Evolutionary conservation across 2,888 invertebrate genomes (phyloP).

Genomic region (Cheilosia variabilis): DNA sequence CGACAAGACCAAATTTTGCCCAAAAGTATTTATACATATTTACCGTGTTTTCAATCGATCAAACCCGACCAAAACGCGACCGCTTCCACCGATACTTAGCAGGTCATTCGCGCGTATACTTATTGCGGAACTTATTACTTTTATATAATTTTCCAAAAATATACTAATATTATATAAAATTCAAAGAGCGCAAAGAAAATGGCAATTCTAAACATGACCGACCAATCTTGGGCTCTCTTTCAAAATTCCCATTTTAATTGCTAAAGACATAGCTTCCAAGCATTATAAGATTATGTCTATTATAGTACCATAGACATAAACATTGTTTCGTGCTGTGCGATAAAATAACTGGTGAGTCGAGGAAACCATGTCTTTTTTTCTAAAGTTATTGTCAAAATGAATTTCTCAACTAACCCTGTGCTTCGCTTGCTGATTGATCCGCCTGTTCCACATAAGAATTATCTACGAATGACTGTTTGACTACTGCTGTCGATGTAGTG

Average conservation of each 20-base stretch:
- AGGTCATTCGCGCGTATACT: conserved; percentile 7
- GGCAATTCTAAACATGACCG: conserved; percentile 52
- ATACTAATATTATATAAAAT: conserved; percentile 26
- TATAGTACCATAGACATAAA: neutral
- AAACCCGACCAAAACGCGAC: conserved; percentile 8
- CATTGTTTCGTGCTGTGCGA: neutral
- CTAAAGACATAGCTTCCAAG: conserved; percentile 51
- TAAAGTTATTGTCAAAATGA: conserved; percentile 14
- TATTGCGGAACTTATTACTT: neutral
- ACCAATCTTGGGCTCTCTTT: conserved; percentile 9
- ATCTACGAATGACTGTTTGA: conserved; percentile 81
- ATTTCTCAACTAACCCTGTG: conserved; percentile 83
- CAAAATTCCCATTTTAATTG: conserved; percentile 62
- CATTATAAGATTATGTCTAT: neutral
- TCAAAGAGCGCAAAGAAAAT: conserved; percentile 54
- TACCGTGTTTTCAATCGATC: too few species aligned
- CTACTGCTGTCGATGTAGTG: conserved; percentile 82
- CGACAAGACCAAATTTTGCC: neutral
- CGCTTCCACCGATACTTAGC: conserved; percentile 47
- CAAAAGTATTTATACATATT: conserved; percentile 5
- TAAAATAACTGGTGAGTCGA: neutral
- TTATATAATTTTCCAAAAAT: conserved; percentile 21
- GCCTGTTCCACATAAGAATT: conserved; percentile 83
- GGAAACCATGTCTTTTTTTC: conserved; percentile 60
- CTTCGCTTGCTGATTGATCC: conserved; percentile 83